Evolutionary conservation across 2,888 invertebrate genomes (phyloP), one percentile per base, ranked within the genome.

Genomic region (Zele albiditarsus): DNA sequence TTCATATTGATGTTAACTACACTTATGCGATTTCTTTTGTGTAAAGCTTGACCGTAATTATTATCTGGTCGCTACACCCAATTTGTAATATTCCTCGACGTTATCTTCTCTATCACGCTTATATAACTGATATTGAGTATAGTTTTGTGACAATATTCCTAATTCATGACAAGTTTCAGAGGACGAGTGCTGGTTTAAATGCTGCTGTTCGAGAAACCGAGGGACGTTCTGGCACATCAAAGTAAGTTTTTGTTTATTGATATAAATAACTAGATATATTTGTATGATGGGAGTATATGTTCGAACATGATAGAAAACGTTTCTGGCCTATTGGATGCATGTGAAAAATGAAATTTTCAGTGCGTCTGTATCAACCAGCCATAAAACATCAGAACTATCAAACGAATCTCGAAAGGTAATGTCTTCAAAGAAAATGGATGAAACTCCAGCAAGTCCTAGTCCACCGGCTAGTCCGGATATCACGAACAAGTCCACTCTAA

Each of bases 371-470:
- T 62, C 31, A 20, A 38, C 42, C 20, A 57, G 20, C 66, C 60
- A 33, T 42, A 69, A 68, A 63, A 77, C 60, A 68, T n/a, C 20
- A 28, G 27, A 42, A 20, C 6, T 16, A 20, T 25, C 58, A 38
- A 63, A n/a, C 20, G 28, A 6, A 53, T 25, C 49, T 23, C 25
- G n/a, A 58, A 38, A 31, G 27, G 28, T 27, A 60, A 60, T 60
- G 23, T 31, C 23, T 20, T 38, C 67, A 53, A 66, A 33, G 60
- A 77, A 78, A 16, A 75, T 82, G 25, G 82, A 87, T 10, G 86
- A 89, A 67, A 90, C 90, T 14, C 91, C 91, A 5, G 89, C 89
- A 4, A 90, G 90, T 80, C 90, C 91, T 4, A 90, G 90, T 82
- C 90, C 90, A 38, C 86, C 89, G 2, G 84, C 86, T 4, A 89